phyloP scores from a whole-genome alignment of 2,113 vertebrate species.

The Fulmarus glacialis region DNA sequence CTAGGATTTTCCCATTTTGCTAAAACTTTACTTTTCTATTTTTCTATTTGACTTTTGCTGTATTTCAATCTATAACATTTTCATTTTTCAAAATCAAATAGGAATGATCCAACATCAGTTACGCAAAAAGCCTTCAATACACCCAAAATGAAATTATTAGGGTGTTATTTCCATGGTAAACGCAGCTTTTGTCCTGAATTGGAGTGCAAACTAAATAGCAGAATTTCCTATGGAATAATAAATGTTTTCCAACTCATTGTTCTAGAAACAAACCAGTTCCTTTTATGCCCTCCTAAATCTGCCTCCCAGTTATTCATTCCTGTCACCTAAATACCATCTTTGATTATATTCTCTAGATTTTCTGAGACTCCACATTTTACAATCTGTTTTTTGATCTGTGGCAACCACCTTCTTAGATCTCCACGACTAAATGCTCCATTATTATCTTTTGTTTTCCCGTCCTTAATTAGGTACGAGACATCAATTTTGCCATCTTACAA shows the following conservation, averaged over 20 bases:
- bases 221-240: not conserved
- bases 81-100: not conserved
- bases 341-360: not conserved
- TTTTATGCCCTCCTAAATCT: not conserved
- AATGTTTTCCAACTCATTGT: not conserved
- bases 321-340: not conserved
- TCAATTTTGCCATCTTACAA: not conserved
- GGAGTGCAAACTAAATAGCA: not conserved
- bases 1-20: not conserved
- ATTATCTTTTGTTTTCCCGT: not conserved
- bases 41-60: not conserved
- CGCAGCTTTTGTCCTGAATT: not conserved
- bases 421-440: accelerated
- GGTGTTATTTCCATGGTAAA: not conserved
- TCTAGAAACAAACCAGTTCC: not conserved
- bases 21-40: not conserved
- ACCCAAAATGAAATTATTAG: not conserved
- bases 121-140: not conserved
- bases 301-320: not conserved
- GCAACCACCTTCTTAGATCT: not conserved
- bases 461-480: not conserved
- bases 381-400: not conserved
- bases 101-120: not conserved
- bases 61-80: accelerated
- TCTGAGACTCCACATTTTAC: not conserved